Evolutionary conservation across 2,113 vertebrate species (phyloP).

Genomic region (Triplophysa rosa): DNA sequence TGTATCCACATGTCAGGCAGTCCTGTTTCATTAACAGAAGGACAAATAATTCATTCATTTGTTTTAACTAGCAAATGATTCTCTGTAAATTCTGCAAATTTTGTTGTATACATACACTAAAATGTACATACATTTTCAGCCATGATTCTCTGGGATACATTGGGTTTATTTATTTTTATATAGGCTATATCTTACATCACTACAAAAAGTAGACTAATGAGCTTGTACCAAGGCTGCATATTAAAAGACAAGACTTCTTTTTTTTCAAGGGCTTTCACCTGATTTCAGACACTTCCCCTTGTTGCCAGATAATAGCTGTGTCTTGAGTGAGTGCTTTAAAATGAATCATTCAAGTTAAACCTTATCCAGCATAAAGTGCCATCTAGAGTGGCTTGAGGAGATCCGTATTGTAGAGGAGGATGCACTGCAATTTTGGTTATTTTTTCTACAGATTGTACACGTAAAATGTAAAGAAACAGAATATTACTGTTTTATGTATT

Average conservation of each 20-base stretch:
- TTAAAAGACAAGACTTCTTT: not conserved
- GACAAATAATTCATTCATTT: constrained; percentile 29
- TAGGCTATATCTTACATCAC: not conserved
- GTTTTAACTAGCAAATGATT: not conserved
- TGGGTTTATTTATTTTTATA: not conserved
- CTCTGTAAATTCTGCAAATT: not conserved
- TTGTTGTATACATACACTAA: not conserved
- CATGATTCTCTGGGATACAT: not conserved
- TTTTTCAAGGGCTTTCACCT: not conserved
- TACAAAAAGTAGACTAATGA: not conserved
- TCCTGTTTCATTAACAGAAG: constrained; percentile 26
- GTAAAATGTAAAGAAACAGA: too few relatives aligned
- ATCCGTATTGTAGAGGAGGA: not conserved
- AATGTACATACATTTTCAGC: not conserved
- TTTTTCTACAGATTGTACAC: too few relatives aligned
- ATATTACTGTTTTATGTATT: too few relatives aligned
- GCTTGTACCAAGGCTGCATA: not conserved
- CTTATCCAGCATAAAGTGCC: not conserved
- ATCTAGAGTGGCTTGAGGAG: constrained; percentile 2
- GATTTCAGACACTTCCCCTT: not conserved
- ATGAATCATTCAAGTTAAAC: not conserved
- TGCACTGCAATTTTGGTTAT: too few relatives aligned
- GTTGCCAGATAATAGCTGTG: not conserved
- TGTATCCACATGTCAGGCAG: constrained; percentile 60
- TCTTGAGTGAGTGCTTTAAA: not conserved